Conservation (phyloP, 2,888 invertebrate species). For the Synanthedon vespiformis region DNA sequence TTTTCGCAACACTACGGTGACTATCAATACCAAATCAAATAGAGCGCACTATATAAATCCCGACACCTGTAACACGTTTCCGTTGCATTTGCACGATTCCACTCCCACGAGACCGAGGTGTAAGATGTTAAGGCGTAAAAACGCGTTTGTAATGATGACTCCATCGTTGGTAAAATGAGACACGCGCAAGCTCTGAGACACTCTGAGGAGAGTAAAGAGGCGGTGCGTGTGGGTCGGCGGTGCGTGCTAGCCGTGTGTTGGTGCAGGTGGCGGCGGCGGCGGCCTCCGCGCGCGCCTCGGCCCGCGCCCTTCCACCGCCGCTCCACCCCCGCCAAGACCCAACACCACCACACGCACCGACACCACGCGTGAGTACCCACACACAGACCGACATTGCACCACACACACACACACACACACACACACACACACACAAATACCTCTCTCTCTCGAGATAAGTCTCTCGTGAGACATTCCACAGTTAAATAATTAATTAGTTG, state of each 20-base stretch:
- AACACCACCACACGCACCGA: constrained; percentile 65
- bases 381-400: constrained; percentile 14
- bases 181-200: not conserved
- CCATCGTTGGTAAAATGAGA: not conserved
- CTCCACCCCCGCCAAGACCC: constrained; percentile 58
- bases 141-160: not conserved
- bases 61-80: no score
- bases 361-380: constrained; percentile 41
- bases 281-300: constrained; percentile 47
- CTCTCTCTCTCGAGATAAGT: no score
- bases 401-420: not conserved
- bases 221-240: constrained; percentile 7
- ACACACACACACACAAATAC: not conserved
- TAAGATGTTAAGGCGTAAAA: no score
- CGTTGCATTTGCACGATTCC: no score
- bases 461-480: no score
- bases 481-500: no score
- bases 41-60: no score
- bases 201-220: not conserved
- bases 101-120: no score
- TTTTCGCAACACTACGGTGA: no score
- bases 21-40: no score
- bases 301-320: constrained; percentile 71
- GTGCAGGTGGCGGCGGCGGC: constrained; percentile 62
- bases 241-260: constrained; percentile 24